Base-by-base conservation (phyloP, 1,140 invertebrate species). In the Hormaphis cornu region DNA sequence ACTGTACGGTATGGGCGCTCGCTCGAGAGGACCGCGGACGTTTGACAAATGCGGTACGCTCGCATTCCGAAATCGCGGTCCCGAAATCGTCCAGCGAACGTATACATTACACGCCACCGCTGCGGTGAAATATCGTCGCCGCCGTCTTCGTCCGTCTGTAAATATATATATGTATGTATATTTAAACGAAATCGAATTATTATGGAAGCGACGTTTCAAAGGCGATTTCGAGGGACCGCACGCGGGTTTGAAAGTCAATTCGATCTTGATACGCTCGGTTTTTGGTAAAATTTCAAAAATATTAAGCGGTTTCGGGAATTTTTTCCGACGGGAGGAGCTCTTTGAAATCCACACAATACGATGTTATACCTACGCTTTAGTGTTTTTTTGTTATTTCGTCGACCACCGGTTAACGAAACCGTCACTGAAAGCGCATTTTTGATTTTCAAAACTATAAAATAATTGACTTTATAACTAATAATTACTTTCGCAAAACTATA, bases 61-160 rank as follows among this genome's bases (percentile, higher is more conserved):
- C 26, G 10, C 30, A 66, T 66, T 66, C 61, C 61, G 1, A 50
- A 66, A 50, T 66, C 61, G 61, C 28, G n/a, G 61, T n/a, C 42
- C 26, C 16, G 42, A 63, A 44, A 40, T 46, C 16, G 58, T 63
- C 58, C 26, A 24, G 42, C 42, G 24, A 8, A 16, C 18, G 42
- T 46, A 46, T 46, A 46, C n/a, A 48, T 46, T 20, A 30, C 40
- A 18, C 16, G 42, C 37, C 58, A 44, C 42, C 61, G 44, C 5
- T 50, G 44, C 61, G 61, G 61, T 66, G 42, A 66, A 66, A 66
- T 66, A 66, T 66, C 61, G 61, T 50, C 44, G 24, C 33, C 54
- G 37, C 42, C 42, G 42, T 10, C 12, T 42, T 40, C 37, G 58
- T 18, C 58, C 14, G 37, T 2, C 6, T 22, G 33, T 8, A 48